Conservation (phyloP, 1,140 invertebrate genomes). For the Mesaphorura yosii region DNA sequence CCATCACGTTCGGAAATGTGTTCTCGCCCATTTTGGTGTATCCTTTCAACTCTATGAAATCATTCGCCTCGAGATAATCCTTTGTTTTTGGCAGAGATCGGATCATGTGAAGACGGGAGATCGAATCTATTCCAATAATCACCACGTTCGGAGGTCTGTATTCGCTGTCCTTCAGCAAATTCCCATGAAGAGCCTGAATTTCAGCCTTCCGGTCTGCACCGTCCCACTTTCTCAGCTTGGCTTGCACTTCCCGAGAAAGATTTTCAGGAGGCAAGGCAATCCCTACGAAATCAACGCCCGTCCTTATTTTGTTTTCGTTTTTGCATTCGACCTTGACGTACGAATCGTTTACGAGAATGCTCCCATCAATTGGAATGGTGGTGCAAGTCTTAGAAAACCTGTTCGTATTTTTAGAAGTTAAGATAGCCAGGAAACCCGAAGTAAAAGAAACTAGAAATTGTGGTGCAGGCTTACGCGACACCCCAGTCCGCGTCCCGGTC, state of each 20-base stretch:
- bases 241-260: slow-evolving; percentile 2
- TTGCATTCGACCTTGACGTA: slow-evolving; percentile 24
- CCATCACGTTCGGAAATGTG: slow-evolving; percentile 37
- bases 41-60: slow-evolving; percentile 28
- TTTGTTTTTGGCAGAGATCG: slow-evolving; percentile 41
- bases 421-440: too few species aligned
- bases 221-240: slow-evolving; percentile 18
- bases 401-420: too few species aligned
- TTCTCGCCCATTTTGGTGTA: slow-evolving; percentile 34
- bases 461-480: slow-evolving; percentile 18
- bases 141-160: slow-evolving; percentile 31
- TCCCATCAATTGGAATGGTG: too few species aligned
- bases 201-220: not conserved
- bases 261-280: slow-evolving; percentile 5
- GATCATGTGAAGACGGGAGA: slow-evolving; percentile 42
- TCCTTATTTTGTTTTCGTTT: slow-evolving; percentile 9
- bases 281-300: slow-evolving; percentile 3
- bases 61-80: slow-evolving; percentile 32
- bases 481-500: slow-evolving; percentile 25
- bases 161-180: not conserved
- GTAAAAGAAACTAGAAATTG: not conserved
- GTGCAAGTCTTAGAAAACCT: slow-evolving; percentile 15
- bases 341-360: slow-evolving; percentile 4
- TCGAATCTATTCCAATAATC: slow-evolving; percentile 43
- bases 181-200: too few species aligned